phyloP scores from a whole-genome alignment of 92 coral and sea anemone genomes.

The Diadumene lineata region DNA sequence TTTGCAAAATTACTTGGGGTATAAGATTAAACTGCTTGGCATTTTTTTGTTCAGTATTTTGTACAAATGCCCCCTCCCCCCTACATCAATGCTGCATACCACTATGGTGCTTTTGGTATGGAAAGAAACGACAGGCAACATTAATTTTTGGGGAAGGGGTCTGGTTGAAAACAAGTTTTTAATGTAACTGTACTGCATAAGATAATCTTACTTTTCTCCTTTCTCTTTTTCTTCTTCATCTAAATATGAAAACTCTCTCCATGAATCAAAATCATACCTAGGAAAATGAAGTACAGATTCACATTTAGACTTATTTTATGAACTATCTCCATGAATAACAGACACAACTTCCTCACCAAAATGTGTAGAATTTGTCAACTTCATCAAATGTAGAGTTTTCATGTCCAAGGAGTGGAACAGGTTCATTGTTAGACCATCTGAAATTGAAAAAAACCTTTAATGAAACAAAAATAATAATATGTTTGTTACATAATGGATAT shows the following conservation, averaged over 20 bases:
- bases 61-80: too few species aligned
- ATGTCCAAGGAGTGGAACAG: conserved; percentile 84
- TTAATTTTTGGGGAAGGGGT: too few species aligned
- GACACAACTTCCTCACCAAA: conserved; percentile 65
- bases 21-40: too few species aligned
- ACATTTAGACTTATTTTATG: too few species aligned
- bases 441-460: conserved; percentile 1
- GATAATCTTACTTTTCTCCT: conserved; percentile 82
- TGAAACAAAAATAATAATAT: not conserved
- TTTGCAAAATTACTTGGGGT: too few species aligned
- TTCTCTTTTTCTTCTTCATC: conserved; percentile 98
- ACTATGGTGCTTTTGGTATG: too few species aligned
- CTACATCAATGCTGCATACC: too few species aligned
- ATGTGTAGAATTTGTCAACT: conserved; percentile 93
- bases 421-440: conserved; percentile 88
- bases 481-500: not conserved
- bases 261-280: conserved; percentile 94
- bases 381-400: conserved; percentile 84
- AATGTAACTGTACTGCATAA: not conserved
- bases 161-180: too few species aligned
- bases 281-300: too few species aligned
- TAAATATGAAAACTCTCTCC: conserved; percentile 97
- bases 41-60: too few species aligned
- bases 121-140: too few species aligned
- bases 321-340: not conserved